phyloP scores from a whole-genome alignment of 1,140 invertebrate genomes.

The Aleiodes sp. region DNA sequence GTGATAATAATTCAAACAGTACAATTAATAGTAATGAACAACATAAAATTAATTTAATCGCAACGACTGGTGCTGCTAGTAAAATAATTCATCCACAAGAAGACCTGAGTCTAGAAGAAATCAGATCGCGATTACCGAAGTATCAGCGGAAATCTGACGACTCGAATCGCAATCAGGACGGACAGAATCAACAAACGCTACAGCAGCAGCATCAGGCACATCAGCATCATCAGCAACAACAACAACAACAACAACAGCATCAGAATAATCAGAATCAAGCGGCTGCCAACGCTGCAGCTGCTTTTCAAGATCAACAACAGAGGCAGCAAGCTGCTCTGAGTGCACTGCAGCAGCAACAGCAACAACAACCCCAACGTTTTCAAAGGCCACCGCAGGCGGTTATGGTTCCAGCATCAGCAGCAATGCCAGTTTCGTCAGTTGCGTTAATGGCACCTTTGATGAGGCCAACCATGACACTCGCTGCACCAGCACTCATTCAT shows the following conservation, averaged over 20 bases:
- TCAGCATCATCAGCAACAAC: constrained; percentile 44
- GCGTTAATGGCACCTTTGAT: constrained; percentile 71
- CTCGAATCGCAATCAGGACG: constrained; percentile 56
- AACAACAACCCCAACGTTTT: constrained; percentile 55
- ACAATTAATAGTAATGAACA: constrained; percentile 57
- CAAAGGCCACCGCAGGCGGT: constrained; percentile 57
- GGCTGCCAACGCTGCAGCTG: constrained; percentile 52
- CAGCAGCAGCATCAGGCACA: constrained; percentile 54
- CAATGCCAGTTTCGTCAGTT: constrained; percentile 67
- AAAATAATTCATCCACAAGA: constrained; percentile 95
- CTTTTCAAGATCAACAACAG: constrained; percentile 64
- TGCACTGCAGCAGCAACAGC: constrained; percentile 52
- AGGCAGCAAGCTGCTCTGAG: constrained; percentile 60
- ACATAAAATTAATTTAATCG: constrained; percentile 78
- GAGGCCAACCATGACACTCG: constrained; percentile 72
- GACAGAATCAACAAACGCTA: constrained; percentile 49
- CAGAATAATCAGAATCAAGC: constrained; percentile 49
- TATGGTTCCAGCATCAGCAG: constrained; percentile 60
- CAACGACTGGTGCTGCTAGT: constrained; percentile 83
- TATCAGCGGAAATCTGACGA: constrained; percentile 71
- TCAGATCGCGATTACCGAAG: constrained; percentile 78
- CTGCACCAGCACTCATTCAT: constrained; percentile 74
- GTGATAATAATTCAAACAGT: constrained; percentile 55
- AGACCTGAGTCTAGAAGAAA: constrained; percentile 91
- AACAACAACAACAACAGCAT: constrained; percentile 51